Conservation (phyloP, 1,140 invertebrate species). For the Papilio polytes region DNA sequence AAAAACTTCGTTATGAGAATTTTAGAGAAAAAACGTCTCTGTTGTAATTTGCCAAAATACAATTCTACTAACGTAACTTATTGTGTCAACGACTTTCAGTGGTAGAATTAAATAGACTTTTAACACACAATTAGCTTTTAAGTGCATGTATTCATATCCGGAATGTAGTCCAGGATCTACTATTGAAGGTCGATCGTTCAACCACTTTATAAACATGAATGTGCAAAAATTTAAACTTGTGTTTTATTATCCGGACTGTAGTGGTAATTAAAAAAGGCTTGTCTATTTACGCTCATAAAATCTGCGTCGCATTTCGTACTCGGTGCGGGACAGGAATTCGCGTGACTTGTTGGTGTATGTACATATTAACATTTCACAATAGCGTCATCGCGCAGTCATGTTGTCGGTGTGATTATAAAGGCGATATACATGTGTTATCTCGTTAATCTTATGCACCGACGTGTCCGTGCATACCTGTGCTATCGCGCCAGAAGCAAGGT, state of each 20-base stretch:
- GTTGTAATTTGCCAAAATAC: neutral
- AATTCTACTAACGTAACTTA: neutral
- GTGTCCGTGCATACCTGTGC: constrained; percentile 55
- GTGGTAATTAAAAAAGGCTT: constrained; percentile 20
- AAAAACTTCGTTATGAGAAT: neutral
- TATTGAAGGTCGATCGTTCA: constrained; percentile 2
- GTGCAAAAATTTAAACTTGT: neutral
- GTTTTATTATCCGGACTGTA: neutral
- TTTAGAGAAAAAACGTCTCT: neutral
- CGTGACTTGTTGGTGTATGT: constrained; percentile 9
- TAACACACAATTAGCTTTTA: neutral
- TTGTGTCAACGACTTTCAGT: neutral
- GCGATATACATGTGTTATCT: constrained; percentile 55
- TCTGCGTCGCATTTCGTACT: neutral
- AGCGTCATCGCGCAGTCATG: constrained; percentile 30
- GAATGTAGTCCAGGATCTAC: neutral
- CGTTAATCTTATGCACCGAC: constrained; percentile 66
- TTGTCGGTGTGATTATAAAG: constrained; percentile 48
- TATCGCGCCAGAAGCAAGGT: constrained; percentile 70
- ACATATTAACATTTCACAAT: constrained; percentile 38
- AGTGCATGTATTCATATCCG: neutral
- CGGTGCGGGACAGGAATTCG: constrained; percentile 2
- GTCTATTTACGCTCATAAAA: constrained; percentile 10
- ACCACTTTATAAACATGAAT: constrained; percentile 11
- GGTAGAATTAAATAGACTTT: neutral